Conservation (phyloP, 92 coral and sea anemone genomes). For the Meandrina meandrites region DNA sequence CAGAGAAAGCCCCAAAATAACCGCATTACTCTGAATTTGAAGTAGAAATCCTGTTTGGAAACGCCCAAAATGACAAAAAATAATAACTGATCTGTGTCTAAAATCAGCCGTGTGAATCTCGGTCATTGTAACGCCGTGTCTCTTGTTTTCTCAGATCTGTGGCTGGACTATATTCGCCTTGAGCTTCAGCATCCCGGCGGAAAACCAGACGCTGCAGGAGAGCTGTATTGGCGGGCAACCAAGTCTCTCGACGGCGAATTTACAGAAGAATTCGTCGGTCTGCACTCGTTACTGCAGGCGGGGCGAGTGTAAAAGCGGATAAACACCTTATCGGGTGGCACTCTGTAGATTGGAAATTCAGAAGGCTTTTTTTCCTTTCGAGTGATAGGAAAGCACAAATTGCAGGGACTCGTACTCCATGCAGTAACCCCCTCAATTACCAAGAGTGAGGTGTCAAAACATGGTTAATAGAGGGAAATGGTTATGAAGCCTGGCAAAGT, state of each 20-base stretch:
- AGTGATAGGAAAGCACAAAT: not conserved
- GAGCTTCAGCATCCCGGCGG: constrained; percentile 72
- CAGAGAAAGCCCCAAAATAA: not conserved
- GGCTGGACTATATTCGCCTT: constrained; percentile 88
- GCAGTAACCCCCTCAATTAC: not conserved
- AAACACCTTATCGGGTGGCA: not conserved
- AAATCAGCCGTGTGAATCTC: no score
- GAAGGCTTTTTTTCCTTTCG: not conserved
- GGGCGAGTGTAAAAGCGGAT: constrained; percentile 32
- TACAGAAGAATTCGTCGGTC: constrained; percentile 78
- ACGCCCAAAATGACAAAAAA: not conserved
- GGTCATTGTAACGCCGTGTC: not conserved
- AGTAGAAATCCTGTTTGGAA: not conserved
- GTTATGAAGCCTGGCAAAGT: no score
- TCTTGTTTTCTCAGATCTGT: constrained; percentile 58
- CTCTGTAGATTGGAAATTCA: not conserved
- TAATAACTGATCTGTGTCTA: not conserved
- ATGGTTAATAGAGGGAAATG: no score
- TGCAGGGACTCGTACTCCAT: no score
- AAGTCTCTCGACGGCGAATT: constrained; percentile 70
- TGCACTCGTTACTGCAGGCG: constrained; percentile 79
- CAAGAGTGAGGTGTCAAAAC: not conserved
- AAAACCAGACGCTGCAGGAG: constrained; percentile 59
- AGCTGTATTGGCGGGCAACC: constrained; percentile 95
- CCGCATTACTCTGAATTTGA: not conserved